Evolutionary conservation across 2,797 vertebrate species (phyloP), one percentile per base, ranked within the genome.

Genomic region (Spinus olivaceus): DNA sequence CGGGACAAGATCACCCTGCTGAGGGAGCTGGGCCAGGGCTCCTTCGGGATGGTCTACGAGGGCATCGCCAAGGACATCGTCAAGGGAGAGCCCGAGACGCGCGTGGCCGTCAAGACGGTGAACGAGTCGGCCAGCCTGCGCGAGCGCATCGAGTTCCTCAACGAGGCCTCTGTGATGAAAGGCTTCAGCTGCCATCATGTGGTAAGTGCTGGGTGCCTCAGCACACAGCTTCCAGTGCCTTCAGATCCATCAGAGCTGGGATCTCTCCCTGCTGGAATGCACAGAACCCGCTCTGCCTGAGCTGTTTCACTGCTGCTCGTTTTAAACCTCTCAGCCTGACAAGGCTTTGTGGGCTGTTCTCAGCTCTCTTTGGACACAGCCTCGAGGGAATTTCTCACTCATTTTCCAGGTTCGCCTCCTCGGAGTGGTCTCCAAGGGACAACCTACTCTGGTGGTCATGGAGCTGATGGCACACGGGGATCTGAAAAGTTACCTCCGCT

Each of bases 81-180:
- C 65, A 99, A 99, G 97, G 99, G 99, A 5, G 99, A 99, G 92
- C 97, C 98, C 0, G 99, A 99, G 73, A 99, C 98, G 0, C 98
- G 98, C 0, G 99, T 99, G 20, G 99, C 99, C 0, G 99, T 99
- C 90, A 99, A 99, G 97, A 99, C 99, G 0, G 99, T 99, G 49
- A 99, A 99, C 4, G 99, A 99, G 66, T 98, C 99, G 0, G 99
- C 99, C 92, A 99, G 99, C 90, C 98, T 99, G 77, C 98, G 99
- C 0, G 99, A 99, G 97, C 98, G 99, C 86, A 99, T 99, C 1
- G 99, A 99, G 97, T 99, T 99, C 97, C 98, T 99, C 61, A 99
- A 99, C 1, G 99, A 99, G 92, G 99, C 99, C 21, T 99, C 99
- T 0, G 99, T 99, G 91, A 99, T 99, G 99, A 99, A 99, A 94